Percentiles rank a stretch among this genome's conserved stretches.
phyloP scores from a whole-genome alignment of 1,140 invertebrate species.

The Acromyrmex echinatior region DNA sequence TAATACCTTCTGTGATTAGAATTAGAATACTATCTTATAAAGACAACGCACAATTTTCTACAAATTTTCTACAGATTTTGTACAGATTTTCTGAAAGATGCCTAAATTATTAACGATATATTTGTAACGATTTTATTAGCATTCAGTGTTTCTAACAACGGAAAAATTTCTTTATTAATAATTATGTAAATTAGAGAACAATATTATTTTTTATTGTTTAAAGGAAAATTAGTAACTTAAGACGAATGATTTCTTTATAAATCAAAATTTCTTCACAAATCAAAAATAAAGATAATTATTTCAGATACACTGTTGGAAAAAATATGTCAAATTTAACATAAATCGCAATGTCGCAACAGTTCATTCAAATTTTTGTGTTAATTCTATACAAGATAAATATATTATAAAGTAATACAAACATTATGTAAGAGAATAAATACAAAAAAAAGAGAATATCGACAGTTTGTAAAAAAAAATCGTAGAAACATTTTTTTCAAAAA shows the following conservation, averaged over 20 bases:
- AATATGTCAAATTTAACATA: no score
- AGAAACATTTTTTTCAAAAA: no score
- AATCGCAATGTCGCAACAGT: no score
- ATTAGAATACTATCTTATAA: not conserved
- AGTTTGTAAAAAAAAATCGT: no score
- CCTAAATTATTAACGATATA: not conserved
- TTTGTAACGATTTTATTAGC: not conserved
- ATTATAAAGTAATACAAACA: no score
- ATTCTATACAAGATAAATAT: no score
- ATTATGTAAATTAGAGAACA: not conserved
- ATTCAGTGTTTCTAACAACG: not conserved
- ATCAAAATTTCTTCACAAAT: not conserved
- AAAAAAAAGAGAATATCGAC: no score
- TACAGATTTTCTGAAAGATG: not conserved
- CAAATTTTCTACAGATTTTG: not conserved
- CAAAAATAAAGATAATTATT: not conserved
- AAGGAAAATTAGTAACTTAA: not conserved
- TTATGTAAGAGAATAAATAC: no score
- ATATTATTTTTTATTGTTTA: not conserved
- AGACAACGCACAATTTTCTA: not conserved
- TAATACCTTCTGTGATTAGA: not conserved
- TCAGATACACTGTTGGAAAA: no score
- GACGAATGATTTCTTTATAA: not conserved
- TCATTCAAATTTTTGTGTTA: no score
- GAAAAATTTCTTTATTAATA: not conserved